phyloP scores from a whole-genome alignment of 2,888 invertebrate genomes.

The Malacosoma neustria region DNA sequence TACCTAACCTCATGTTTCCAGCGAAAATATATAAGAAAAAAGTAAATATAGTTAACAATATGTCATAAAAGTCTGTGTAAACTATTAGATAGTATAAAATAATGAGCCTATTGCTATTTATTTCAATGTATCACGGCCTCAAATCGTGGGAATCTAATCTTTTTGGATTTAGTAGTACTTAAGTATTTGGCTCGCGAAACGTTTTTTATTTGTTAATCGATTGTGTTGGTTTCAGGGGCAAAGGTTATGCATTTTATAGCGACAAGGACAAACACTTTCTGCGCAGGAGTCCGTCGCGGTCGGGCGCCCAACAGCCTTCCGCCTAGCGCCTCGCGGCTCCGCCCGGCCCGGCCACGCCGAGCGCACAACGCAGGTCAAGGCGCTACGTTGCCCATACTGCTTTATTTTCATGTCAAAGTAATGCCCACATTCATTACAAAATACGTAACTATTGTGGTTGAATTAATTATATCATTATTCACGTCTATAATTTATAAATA shows the following conservation, averaged over 20 bases:
- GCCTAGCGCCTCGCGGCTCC: slow-evolving; percentile 36
- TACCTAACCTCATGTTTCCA: too few species aligned
- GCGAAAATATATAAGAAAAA: too few species aligned
- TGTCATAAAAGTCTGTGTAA: too few species aligned
- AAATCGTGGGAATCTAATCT: not conserved
- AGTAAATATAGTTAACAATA: too few species aligned
- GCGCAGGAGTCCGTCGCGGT: slow-evolving; percentile 61
- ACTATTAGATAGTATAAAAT: too few species aligned
- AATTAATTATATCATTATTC: not conserved
- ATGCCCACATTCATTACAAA: slow-evolving; percentile 22
- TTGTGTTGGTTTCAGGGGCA: slow-evolving; percentile 37
- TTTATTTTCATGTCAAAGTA: slow-evolving; percentile 27
- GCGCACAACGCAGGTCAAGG: slow-evolving; percentile 12
- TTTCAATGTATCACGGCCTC: too few species aligned
- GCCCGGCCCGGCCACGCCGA: slow-evolving; percentile 17
- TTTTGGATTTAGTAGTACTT: too few species aligned
- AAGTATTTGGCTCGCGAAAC: too few species aligned
- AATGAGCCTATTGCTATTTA: too few species aligned
- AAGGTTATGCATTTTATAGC: slow-evolving; percentile 37
- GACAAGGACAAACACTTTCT: slow-evolving; percentile 69
- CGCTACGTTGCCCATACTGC: slow-evolving; percentile 26
- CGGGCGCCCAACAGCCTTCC: slow-evolving; percentile 56
- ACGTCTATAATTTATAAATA: not conserved
- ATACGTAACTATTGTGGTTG: slow-evolving; percentile 4
- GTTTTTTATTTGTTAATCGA: not conserved